Conservation (phyloP, 2,797 vertebrate genomes). For the Syngnathus acus region DNA sequence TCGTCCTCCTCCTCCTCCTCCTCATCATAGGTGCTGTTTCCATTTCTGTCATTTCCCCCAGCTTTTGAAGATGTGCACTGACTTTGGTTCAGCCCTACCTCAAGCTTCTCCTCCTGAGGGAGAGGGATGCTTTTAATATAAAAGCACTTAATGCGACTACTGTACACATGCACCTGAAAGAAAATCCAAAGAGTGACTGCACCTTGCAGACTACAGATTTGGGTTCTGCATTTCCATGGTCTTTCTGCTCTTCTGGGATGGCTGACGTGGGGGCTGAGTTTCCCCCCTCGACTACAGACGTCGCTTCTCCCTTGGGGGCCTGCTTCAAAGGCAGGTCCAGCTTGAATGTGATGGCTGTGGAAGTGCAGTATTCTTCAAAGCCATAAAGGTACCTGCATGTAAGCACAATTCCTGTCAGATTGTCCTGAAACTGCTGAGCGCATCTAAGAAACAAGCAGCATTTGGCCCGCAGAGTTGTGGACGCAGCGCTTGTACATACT, state of each 20-base stretch:
- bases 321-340: slow-evolving; percentile 75
- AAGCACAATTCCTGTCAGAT: slow-evolving; percentile 12
- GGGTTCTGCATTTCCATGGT: slow-evolving; percentile 38
- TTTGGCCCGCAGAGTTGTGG: background rate
- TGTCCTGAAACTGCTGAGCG: background rate
- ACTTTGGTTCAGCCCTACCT: slow-evolving; percentile 38
- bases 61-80: slow-evolving; percentile 36
- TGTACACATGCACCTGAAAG: background rate
- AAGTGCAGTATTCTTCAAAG: slow-evolving; percentile 77
- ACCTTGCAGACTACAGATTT: slow-evolving; percentile 57
- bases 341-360: slow-evolving; percentile 71
- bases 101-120: slow-evolving; percentile 60
- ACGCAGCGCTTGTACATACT: slow-evolving; percentile 56
- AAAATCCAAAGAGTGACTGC: slow-evolving; percentile 5
- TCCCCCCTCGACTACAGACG: slow-evolving; percentile 41
- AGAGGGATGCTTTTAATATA: slow-evolving; percentile 12
- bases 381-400: slow-evolving; percentile 71
- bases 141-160: background rate
- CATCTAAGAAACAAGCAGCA: background rate
- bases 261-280: slow-evolving; percentile 18
- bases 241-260: slow-evolving; percentile 50
- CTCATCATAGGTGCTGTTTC: slow-evolving; percentile 24
- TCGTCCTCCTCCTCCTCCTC: slow-evolving; percentile 28
- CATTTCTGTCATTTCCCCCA: slow-evolving; percentile 30
- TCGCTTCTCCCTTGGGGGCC: slow-evolving; percentile 52